Conservation (phyloP, 2,888 invertebrate species). For the Agriopis leucophaearia region DNA sequence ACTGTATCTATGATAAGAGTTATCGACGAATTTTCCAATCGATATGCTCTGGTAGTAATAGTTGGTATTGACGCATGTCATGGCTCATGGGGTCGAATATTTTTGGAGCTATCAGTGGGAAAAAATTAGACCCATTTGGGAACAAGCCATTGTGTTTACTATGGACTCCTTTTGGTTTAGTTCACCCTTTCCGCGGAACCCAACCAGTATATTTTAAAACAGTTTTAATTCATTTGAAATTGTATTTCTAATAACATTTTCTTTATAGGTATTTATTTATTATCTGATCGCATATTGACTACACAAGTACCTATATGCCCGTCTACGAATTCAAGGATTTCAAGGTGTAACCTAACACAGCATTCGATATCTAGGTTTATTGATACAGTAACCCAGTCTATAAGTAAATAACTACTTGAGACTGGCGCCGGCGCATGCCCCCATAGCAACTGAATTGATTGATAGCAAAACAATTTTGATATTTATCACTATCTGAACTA, state of each 20-base stretch:
- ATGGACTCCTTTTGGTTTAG: too few relatives aligned
- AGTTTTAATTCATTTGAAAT: too few relatives aligned
- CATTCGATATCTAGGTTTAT: constrained; percentile 31
- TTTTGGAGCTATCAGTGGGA: too few relatives aligned
- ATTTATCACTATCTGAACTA: not conserved
- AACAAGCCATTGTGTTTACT: too few relatives aligned
- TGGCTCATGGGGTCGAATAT: too few relatives aligned
- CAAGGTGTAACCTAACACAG: constrained; percentile 28
- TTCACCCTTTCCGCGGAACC: too few relatives aligned
- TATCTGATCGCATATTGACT: too few relatives aligned
- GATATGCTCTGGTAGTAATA: not conserved
- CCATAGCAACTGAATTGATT: constrained; percentile 37
- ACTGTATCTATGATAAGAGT: not conserved
- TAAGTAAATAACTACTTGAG: constrained; percentile 25
- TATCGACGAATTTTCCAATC: not conserved
- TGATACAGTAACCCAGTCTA: constrained; percentile 37
- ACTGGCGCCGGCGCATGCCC: constrained; percentile 29
- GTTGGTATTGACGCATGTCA: too few relatives aligned
- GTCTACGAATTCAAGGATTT: constrained; percentile 10
- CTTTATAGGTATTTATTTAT: too few relatives aligned
- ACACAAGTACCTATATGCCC: not conserved
- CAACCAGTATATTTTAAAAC: too few relatives aligned
- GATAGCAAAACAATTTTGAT: constrained; percentile 7
- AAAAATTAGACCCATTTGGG: too few relatives aligned
- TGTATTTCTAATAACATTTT: too few relatives aligned